Base-by-base conservation (phyloP, 2,797 vertebrate genomes). In the Gouania willdenowi region DNA sequence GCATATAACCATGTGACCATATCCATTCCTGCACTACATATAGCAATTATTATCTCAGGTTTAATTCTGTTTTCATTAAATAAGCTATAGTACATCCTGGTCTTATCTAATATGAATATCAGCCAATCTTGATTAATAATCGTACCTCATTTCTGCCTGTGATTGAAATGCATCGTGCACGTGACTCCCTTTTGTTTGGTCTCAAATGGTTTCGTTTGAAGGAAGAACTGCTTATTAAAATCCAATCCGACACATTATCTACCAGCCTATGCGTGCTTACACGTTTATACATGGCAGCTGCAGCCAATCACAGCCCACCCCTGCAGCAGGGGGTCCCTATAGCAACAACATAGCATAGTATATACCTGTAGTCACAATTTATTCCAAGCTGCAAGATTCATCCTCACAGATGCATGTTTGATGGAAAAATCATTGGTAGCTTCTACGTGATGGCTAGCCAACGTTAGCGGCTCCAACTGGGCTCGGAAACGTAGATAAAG, bases 71-170 rank as follows among this genome's bases (percentile, higher is more conserved):
- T 60, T 62, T 66, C 54, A 79, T 79, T 75, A 66, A 32, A 49
- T 18, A 16, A 50, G 54, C 61, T 41, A 66, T 66, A 72, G 80
- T 79, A 77, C 65, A 75, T 67, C 49, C 49, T 57, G 58, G 41
- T 44, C 33, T 60, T 81, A 83, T 83, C 77, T 73, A 35, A 63
- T 69, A 69, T 66, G 59, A 71, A 26, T 23, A 71, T 81, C 71
- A 44, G 17, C 27, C 63, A 66, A 83, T 85, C 82, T 82, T 75
- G 76, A 82, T 81, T 68, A 78, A 78, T 65, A 82, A 83, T 84
- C 75, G 70, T 41, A 54, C 34, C 44, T 64, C 65, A 81, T 83
- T 83, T 66, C 40, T 3, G 3, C 38, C 22, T 40, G 17, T 66
- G 71, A 83, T 75, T 77, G 64, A 82, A 83, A 78, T 51, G 36